These are phyloP conservation scores for Bradypus variegatus DNA, from an alignment of 2,797 vertebrate species.

Conservation along the genomic window DNA sequence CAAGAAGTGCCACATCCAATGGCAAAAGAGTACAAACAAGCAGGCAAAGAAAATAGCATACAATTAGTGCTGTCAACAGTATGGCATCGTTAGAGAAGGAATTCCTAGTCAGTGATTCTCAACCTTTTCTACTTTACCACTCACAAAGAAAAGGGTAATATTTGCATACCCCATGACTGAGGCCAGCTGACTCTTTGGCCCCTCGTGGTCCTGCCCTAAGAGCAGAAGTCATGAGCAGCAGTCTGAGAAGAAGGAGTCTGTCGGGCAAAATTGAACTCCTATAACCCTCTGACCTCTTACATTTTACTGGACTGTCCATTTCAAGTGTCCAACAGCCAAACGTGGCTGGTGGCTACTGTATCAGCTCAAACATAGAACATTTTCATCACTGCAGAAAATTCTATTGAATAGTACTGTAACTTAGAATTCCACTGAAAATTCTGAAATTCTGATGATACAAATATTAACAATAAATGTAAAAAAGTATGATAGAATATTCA, in stretches of 20 bases:
- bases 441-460: background rate
- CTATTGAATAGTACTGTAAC: background rate
- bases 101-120: background rate
- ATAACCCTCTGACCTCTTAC: background rate
- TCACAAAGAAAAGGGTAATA: background rate
- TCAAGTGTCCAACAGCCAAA: background rate
- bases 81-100: background rate
- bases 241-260: background rate
- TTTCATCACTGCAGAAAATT: background rate
- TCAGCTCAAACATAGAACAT: background rate
- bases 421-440: background rate
- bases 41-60: background rate
- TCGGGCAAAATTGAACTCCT: background rate
- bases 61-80: background rate
- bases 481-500: background rate
- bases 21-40: background rate
- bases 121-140: background rate
- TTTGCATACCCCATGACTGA: background rate
- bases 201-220: background rate
- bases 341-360: accelerated
- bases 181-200: background rate
- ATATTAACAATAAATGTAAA: background rate
- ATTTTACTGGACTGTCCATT: too few relatives aligned
- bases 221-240: background rate
- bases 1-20: background rate